Evolutionary conservation across 2,888 invertebrate species (phyloP).

Genomic region (Oconnorella tubifera): DNA sequence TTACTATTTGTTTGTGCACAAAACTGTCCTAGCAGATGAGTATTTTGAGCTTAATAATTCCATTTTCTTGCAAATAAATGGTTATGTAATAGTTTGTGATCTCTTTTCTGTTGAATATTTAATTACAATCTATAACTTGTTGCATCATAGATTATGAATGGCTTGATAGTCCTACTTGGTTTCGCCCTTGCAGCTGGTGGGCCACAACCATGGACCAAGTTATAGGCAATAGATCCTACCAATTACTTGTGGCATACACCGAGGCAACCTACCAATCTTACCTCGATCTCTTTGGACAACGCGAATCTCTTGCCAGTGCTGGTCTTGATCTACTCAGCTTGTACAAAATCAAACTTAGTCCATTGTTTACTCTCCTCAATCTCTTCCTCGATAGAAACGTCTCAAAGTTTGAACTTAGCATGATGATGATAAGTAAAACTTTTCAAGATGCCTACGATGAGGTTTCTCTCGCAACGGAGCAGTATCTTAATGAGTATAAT

Average conservation of each 20-base stretch:
- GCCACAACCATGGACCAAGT: no score
- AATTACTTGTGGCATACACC: conserved; percentile 10
- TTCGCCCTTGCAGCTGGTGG: no score
- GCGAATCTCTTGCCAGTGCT: neutral
- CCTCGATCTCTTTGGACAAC: neutral
- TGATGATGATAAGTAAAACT: neutral
- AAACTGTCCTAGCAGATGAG: no score
- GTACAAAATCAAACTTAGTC: neutral
- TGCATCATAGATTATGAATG: no score
- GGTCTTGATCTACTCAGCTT: neutral
- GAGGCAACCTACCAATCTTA: neutral
- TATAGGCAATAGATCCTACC: no score
- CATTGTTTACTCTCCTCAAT: conserved; percentile 2
- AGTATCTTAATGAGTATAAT: conserved; percentile 16
- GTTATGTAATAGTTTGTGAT: no score
- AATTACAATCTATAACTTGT: no score
- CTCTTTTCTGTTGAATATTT: no score
- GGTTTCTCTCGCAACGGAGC: neutral
- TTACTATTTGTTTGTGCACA: no score
- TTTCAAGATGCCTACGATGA: neutral
- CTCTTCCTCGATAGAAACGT: conserved; percentile 12
- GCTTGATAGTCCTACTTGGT: no score
- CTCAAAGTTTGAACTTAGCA: conserved; percentile 19
- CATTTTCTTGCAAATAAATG: no score
- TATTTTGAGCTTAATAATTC: no score